phyloP scores from a whole-genome alignment of 92 coral and sea anemone genomes.

The Heteractis magnifica region DNA sequence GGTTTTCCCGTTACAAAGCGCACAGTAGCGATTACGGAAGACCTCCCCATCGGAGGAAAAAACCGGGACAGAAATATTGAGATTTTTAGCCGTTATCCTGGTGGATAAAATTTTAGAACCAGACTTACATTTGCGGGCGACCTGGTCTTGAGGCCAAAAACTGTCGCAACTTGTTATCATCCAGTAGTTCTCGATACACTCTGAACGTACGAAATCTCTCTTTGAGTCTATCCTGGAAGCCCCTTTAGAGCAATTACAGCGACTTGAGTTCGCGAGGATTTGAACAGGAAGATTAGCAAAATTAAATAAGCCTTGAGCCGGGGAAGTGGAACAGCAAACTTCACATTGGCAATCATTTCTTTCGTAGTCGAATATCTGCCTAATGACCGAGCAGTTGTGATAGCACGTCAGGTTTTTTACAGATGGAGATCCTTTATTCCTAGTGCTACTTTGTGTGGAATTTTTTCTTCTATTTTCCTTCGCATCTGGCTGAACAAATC shows the following conservation, averaged over 20 bases:
- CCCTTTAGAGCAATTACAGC: background rate
- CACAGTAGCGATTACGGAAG: constrained; percentile 29
- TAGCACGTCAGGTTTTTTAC: background rate
- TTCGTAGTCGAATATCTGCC: background rate
- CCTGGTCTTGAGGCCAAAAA: constrained; percentile 5
- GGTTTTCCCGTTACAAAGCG: constrained; percentile 21
- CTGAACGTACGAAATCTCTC: background rate
- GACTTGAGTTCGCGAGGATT: background rate
- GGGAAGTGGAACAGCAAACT: background rate
- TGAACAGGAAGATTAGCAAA: background rate
- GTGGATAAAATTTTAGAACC: background rate
- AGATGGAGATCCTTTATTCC: background rate
- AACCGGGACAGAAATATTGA: constrained; percentile 18
- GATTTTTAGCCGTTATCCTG: background rate
- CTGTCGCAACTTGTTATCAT: background rate
- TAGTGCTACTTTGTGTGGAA: background rate
- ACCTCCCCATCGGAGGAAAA: constrained; percentile 23
- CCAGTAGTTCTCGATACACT: background rate
- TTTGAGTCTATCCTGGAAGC: background rate
- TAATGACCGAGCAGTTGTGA: background rate
- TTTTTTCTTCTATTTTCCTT: background rate
- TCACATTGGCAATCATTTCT: background rate
- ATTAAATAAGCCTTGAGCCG: background rate
- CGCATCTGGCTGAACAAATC: background rate
- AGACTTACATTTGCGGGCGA: background rate